These are phyloP conservation scores for Carapus acus DNA, from an alignment of 2,797 vertebrate species.

Conservation along the genomic window DNA sequence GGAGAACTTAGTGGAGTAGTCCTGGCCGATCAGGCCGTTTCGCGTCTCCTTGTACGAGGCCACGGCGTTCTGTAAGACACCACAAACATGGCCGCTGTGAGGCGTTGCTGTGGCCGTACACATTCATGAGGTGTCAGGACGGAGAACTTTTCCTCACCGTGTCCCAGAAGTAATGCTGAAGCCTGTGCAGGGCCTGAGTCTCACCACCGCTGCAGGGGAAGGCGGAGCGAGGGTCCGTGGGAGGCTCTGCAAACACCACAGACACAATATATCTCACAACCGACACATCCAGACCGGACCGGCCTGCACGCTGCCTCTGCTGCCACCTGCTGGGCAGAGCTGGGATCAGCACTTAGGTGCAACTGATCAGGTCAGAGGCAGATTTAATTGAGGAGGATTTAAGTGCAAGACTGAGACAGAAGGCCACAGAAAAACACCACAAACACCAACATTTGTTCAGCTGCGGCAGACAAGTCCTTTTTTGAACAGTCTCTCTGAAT, in stretches of 20 bases:
- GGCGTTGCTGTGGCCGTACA: no score
- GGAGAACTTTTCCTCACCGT: constrained; percentile 63
- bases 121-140: no score
- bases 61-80: constrained; percentile 68
- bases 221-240: constrained; percentile 71
- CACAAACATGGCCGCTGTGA: constrained; percentile 1
- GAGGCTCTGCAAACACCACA: constrained; percentile 63
- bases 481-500: no score
- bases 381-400: no score
- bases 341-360: no score
- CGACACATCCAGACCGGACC: constrained; percentile 12
- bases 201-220: constrained; percentile 79
- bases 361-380: no score
- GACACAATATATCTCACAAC: no score
- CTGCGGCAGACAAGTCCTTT: no score
- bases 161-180: constrained; percentile 83
- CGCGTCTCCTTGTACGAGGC: constrained; percentile 79
- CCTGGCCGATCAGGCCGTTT: constrained; percentile 74
- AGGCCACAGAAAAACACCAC: no score
- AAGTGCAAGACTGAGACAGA: no score
- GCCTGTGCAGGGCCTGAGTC: constrained; percentile 72
- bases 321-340: no score
- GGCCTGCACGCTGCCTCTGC: constrained; percentile 8
- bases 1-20: constrained; percentile 82
- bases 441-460: no score